Base-by-base conservation (phyloP, 2,797 vertebrate genomes). In the Gymnothorax reevesii region DNA sequence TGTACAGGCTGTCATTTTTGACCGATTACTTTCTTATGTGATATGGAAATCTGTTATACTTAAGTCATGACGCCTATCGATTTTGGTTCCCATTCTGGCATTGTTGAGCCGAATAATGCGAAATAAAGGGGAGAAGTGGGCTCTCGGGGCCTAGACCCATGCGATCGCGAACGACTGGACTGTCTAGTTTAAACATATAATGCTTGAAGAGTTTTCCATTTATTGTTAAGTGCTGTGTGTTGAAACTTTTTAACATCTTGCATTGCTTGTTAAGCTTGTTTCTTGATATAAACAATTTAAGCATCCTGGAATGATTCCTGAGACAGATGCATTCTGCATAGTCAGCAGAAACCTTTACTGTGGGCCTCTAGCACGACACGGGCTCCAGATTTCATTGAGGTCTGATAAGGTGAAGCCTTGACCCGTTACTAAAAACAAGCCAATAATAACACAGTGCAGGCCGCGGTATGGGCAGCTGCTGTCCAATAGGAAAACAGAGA, bases 381-480 rank as follows among this genome's bases (percentile, higher is more conserved):
- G 73, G 73, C 73, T 42, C 33, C 49, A 80, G 49, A 80, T 54
- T 80, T 80, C 77, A 80, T 20, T 54, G 77, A 52, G 52, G 77
- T 80, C 77, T n/a, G 52, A 80, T 55, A 80, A 80, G 77, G 77
- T 80, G 17, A 80, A 80, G n/a, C 52, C n/a, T 77, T 52, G 73
- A 33, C 52, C 73, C 12, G 42, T 77, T 77, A 77, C 17, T 77
- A 77, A 77, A 49, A 49, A 77, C 73, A 77, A 77, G 15, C 73
- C 73, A 54, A 80, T 55, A 55, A 80, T 52, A 22, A 80, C 4
- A 22, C 52, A 55, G 55, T 55, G n/a, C 77, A 54, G 77, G 49
- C 77, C 10, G 52, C 55, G 52, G 77, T 10, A 80, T 4, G 52
- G 22, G 7, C 77, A 80, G 52, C 52, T 55, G 22, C 77, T 55